phyloP scores from a whole-genome alignment of 2,888 invertebrate species.

The Aphrophora alni region DNA sequence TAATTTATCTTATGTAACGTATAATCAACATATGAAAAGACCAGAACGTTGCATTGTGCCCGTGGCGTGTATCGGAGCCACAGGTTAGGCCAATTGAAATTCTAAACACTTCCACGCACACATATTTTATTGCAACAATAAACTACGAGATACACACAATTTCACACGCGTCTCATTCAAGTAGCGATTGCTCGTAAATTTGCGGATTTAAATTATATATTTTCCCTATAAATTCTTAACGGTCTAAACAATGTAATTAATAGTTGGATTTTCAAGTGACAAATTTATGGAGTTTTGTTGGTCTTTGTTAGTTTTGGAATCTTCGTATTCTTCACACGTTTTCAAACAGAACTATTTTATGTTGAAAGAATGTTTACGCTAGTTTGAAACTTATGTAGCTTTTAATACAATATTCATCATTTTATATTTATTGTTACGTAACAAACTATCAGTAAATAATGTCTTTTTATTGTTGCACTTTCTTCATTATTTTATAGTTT shows the following conservation, averaged over 20 bases:
- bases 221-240: not conserved
- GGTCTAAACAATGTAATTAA: slow-evolving; percentile 2
- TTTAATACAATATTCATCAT: too few relatives aligned
- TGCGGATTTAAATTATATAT: not conserved
- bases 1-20: not conserved
- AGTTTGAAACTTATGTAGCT: too few relatives aligned
- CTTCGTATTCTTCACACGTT: not conserved
- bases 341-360: not conserved
- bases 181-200: slow-evolving; percentile 2
- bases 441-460: too few relatives aligned
- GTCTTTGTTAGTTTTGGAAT: too few relatives aligned
- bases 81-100: slow-evolving; percentile 4
- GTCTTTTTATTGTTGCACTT: too few relatives aligned
- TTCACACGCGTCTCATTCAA: not conserved
- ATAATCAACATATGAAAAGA: slow-evolving; percentile 1
- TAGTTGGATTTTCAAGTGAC: not conserved
- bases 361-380: too few relatives aligned
- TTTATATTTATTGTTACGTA: too few relatives aligned
- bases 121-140: not conserved
- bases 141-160: not conserved
- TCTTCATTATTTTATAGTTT: too few relatives aligned
- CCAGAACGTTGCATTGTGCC: not conserved
- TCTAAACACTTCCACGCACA: not conserved
- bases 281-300: not conserved
- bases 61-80: not conserved